These are phyloP conservation scores for Steinernema khuongi DNA, from an alignment of 1,140 invertebrate species.

Conservation along the genomic window DNA sequence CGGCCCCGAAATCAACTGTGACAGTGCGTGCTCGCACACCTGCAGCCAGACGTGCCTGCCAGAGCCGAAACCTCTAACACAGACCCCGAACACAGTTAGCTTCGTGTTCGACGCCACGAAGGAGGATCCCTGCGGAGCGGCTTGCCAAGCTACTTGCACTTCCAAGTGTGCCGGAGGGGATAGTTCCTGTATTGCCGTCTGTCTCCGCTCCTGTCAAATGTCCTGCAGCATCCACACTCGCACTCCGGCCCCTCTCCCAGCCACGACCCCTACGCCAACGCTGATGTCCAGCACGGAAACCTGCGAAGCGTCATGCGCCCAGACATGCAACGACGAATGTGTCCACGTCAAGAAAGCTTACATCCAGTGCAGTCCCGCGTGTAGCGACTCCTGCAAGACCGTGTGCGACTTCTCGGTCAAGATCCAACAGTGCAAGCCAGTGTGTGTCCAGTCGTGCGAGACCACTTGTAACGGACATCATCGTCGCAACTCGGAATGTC, in stretches of 20 bases:
- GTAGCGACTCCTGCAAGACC: slow-evolving; percentile 10
- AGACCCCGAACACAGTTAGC: neutral
- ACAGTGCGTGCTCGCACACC: neutral
- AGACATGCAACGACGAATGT: slow-evolving; percentile 1
- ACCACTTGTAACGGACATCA: neutral
- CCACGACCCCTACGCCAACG: too few species aligned
- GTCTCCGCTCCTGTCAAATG: neutral
- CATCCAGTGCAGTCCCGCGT: neutral
- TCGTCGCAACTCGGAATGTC: neutral
- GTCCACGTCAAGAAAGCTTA: neutral
- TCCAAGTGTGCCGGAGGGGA: neutral
- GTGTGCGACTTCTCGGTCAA: neutral
- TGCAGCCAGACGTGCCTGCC: slow-evolving; percentile 2
- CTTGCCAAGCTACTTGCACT: neutral
- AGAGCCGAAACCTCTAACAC: neutral
- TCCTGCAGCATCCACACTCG: neutral
- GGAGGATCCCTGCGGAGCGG: neutral
- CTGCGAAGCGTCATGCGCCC: neutral
- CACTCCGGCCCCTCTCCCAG: too few species aligned
- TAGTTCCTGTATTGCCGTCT: neutral
- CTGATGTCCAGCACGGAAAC: neutral
- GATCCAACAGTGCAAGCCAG: neutral
- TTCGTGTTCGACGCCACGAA: neutral
- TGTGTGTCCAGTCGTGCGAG: neutral
- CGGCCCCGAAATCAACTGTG: slow-evolving; percentile 2